These are phyloP conservation scores for Melieria picta DNA, from an alignment of 2,888 invertebrate genomes.

Conservation along the genomic window DNA sequence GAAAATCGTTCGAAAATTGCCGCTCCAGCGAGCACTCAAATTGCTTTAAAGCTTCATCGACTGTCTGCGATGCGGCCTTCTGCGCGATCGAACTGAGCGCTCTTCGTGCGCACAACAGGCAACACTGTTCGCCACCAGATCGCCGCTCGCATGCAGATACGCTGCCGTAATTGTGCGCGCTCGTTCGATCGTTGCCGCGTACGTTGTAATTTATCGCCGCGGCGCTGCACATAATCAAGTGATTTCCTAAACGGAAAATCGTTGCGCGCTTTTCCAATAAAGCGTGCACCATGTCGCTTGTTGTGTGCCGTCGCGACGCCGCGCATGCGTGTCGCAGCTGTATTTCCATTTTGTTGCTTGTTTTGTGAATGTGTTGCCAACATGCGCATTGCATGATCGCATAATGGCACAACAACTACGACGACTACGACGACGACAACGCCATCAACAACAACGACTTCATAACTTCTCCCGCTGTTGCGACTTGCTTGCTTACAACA, in stretches of 20 bases:
- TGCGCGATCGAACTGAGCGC: neutral
- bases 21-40: constrained; percentile 26
- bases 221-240: constrained; percentile 51
- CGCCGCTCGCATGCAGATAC: constrained; percentile 6
- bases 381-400: neutral
- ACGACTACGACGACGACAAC: constrained; percentile 5
- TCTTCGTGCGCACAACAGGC: neutral
- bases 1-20: constrained; percentile 16
- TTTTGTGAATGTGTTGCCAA: neutral
- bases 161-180: no score
- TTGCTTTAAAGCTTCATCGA: constrained; percentile 23
- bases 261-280: constrained; percentile 7
- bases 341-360: constrained; percentile 8
- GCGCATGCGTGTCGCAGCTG: constrained; percentile 29
- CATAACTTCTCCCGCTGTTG: constrained; percentile 15
- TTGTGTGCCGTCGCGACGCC: neutral
- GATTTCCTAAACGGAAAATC: constrained; percentile 50
- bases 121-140: neutral
- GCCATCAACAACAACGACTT: constrained; percentile 27
- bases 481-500: neutral
- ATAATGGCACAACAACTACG: constrained; percentile 10
- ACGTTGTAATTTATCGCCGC: constrained; percentile 25
- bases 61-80: neutral
- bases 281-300: constrained; percentile 11
- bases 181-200: no score